These are phyloP conservation scores for Cosmorhoe ocellata DNA, from an alignment of 2,888 invertebrate species.

Conservation along the genomic window DNA sequence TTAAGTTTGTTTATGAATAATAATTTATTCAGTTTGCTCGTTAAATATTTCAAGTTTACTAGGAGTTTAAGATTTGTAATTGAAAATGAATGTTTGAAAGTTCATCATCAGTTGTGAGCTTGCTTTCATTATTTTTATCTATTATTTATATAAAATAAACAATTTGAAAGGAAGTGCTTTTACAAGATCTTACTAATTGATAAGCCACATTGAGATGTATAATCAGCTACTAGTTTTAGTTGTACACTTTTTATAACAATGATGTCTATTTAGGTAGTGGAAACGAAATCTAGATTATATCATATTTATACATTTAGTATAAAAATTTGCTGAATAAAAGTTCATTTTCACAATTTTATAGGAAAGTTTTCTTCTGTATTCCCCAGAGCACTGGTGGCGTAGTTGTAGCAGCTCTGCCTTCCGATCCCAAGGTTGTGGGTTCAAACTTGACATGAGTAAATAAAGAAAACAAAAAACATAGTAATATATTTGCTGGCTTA, in stretches of 20 bases:
- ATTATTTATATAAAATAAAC: constrained; percentile 81
- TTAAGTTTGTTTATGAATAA: constrained; percentile 83
- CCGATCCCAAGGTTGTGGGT: too few relatives aligned
- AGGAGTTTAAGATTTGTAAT: constrained; percentile 78
- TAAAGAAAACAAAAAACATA: too few relatives aligned
- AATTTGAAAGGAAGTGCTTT: constrained; percentile 79
- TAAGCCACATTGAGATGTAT: constrained; percentile 81
- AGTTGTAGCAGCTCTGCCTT: too few relatives aligned
- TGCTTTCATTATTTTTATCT: constrained; percentile 80
- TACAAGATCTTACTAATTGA: constrained; percentile 81
- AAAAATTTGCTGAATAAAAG: constrained; percentile 82
- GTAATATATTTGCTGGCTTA: too few relatives aligned
- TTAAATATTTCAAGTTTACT: constrained; percentile 83
- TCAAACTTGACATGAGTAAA: too few relatives aligned
- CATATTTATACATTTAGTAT: constrained; percentile 83
- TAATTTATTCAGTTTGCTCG: constrained; percentile 83
- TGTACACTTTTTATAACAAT: constrained; percentile 83
- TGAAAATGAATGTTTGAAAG: constrained; percentile 76
- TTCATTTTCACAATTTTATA: constrained; percentile 82
- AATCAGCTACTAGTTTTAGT: constrained; percentile 82
- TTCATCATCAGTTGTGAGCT: constrained; percentile 77
- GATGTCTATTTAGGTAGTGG: constrained; percentile 81
- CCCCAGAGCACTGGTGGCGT: too few relatives aligned
- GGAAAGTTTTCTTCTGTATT: constrained; percentile 43
- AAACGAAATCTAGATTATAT: constrained; percentile 81